These are phyloP conservation scores for Galago senegalensis DNA, from an alignment of 2,797 vertebrate genomes.

Conservation along the genomic window DNA sequence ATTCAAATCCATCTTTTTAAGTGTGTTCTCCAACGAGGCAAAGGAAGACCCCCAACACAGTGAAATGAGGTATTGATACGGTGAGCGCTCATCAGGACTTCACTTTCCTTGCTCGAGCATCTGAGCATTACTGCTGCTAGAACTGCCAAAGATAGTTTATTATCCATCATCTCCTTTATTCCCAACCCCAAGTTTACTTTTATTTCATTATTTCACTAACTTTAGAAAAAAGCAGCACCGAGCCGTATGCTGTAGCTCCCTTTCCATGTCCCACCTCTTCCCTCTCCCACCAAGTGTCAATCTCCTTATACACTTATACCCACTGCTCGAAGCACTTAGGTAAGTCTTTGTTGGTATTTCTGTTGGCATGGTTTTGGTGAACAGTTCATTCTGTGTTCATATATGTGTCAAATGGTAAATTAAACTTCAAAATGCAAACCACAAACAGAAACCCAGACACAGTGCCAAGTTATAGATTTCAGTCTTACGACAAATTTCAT, in stretches of 20 bases:
- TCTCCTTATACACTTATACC: conserved; percentile 34
- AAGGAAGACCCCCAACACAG: conserved; percentile 83
- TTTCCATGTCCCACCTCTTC: neutral
- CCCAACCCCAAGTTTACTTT: conserved; percentile 64
- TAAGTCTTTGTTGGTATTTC: conserved; percentile 49
- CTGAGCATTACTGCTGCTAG: conserved; percentile 66
- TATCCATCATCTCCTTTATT: conserved; percentile 71
- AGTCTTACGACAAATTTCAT: conserved; percentile 81
- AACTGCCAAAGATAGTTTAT: conserved; percentile 67
- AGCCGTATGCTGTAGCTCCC: neutral
- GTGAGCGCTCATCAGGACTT: conserved; percentile 73
- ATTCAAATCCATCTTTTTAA: conserved; percentile 75
- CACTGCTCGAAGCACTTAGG: conserved; percentile 14
- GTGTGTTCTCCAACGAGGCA: conserved; percentile 79
- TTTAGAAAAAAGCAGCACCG: neutral
- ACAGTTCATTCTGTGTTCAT: neutral
- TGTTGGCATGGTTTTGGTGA: conserved; percentile 62
- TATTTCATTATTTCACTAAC: conserved; percentile 45
- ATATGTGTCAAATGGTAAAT: neutral
- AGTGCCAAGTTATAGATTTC: conserved; percentile 83
- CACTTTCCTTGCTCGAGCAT: conserved; percentile 70
- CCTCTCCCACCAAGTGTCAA: neutral
- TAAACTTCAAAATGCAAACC: conserved; percentile 77
- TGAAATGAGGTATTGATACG: conserved; percentile 87
- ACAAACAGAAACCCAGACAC: conserved; percentile 81